A percentile compares a stretch with the other conserved stretches of the same genome.
Evolutionary conservation across 2,113 vertebrate species (phyloP).

Genomic region (Clupea harengus): DNA sequence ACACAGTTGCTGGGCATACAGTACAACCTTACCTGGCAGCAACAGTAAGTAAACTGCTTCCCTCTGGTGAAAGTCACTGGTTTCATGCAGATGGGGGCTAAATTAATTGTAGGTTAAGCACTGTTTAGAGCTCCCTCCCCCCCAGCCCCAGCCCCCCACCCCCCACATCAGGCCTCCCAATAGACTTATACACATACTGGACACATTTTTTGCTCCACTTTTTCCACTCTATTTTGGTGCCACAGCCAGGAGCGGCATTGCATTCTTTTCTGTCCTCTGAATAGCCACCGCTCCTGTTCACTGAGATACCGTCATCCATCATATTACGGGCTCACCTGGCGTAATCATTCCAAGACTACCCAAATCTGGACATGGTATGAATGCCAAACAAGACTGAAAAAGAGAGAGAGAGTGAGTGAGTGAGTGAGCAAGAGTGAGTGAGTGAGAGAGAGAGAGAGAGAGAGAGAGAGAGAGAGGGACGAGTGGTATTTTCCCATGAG

Average conservation of each 20-base stretch:
- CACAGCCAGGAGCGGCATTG: not conserved
- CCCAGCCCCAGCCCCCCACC: too few species aligned
- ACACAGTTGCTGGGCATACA: not conserved
- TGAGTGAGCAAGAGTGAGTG: not conserved
- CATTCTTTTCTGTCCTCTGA: not conserved
- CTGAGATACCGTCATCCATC: not conserved
- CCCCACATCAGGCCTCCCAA: slow-evolving; percentile 15
- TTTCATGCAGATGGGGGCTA: slow-evolving; percentile 28
- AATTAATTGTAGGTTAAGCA: slow-evolving; percentile 45
- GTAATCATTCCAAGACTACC: not conserved
- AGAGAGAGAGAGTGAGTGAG: not conserved
- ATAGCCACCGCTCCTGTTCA: not conserved
- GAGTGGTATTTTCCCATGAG: not conserved
- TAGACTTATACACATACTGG: not conserved
- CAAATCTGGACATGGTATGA: not conserved
- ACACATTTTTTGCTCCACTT: slow-evolving; percentile 28
- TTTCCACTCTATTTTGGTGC: slow-evolving; percentile 27
- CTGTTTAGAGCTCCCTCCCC: not conserved
- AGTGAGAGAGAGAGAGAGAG: not conserved
- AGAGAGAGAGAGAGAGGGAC: not conserved
- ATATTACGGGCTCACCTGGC: not conserved
- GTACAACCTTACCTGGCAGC: not conserved
- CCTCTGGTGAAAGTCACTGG: not conserved
- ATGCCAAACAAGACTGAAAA: not conserved
- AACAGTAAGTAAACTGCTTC: not conserved